Percentiles rank a stretch among this genome's conserved stretches.
Evolutionary conservation across 2,888 invertebrate genomes (phyloP).

Genomic region (Pasiphila rectangulata): DNA sequence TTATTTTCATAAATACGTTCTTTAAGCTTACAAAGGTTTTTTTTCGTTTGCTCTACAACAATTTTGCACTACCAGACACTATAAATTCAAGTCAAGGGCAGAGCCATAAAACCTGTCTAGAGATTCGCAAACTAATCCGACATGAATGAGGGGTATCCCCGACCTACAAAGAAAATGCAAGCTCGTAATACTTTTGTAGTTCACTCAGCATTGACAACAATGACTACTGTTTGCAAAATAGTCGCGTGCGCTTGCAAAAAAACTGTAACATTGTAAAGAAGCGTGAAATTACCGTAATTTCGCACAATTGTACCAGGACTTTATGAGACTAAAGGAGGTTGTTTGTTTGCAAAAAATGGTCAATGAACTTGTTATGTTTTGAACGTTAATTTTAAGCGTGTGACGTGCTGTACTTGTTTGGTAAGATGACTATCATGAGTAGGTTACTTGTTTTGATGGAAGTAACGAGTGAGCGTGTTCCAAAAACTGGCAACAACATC

Average conservation of each 20-base stretch:
- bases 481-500: too few relatives aligned
- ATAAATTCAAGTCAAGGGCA: conserved; percentile 39
- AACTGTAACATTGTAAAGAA: conserved; percentile 52
- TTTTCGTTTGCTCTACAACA: neutral
- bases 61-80: neutral
- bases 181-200: conserved; percentile 63
- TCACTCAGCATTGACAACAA: conserved; percentile 70
- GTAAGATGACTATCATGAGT: conserved; percentile 19
- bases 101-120: conserved; percentile 44
- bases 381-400: conserved; percentile 12
- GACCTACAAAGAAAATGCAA: conserved; percentile 65
- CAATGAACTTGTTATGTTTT: conserved; percentile 27
- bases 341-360: conserved; percentile 49
- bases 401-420: conserved; percentile 5
- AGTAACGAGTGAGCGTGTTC: too few relatives aligned
- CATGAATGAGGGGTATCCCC: conserved; percentile 67
- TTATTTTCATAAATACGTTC: too few relatives aligned
- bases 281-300: conserved; percentile 73
- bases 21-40: neutral
- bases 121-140: conserved; percentile 55
- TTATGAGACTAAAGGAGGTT: conserved; percentile 49
- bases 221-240: conserved; percentile 49
- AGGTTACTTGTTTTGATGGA: neutral
- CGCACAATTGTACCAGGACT: conserved; percentile 77
- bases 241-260: conserved; percentile 68